Base-by-base conservation (phyloP, 2,797 vertebrate genomes). In the Psittacula echo region DNA sequence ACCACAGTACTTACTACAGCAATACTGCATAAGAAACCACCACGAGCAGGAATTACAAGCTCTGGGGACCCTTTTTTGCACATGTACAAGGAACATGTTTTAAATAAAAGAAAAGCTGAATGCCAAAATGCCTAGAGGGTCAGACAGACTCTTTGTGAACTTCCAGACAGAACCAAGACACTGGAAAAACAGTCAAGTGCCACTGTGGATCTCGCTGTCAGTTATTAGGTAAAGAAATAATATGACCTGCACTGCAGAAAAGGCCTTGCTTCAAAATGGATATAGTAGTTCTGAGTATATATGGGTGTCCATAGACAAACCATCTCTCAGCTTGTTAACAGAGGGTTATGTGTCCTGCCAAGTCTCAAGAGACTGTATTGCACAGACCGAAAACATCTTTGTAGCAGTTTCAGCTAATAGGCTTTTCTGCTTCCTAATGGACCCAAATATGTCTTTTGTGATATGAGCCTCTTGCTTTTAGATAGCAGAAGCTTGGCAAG, bases 351-450 rank as follows among this genome's bases (percentile, higher is more conserved):
- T 48, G 53, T 94, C 80, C 86, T 79, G 77, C 74, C 39, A 76
- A 73, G 54, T 86, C 94, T 91, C 95, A n/a, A 44, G 92, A 93
- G 94, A 70, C 39, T 22, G 6, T 15, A 48, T 54, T 86, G 73
- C 64, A 84, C 70, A 86, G 87, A 47, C 73, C 2, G 6, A 76
- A 94, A 92, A 79, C 62, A 74, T 77, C 88, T 77, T 58, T 80
- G 87, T 58, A 82, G 83, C 86, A 83, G 45, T 85, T 90, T 77
- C 85, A 85, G 81, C 64, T 95, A 94, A 94, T 45, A 88, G 87
- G 83, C 48, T 64, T 90, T 93, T 95, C 75, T 93, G 60, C 79
- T 94, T 91, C 72, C 85, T 91, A 96, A 94, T 91, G 85, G 73
- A 41, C 74, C 54, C 67, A 90, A 88, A 87, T 88, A 91, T 7